Percentiles rank a stretch among this genome's conserved stretches.
Conservation (phyloP, 2,888 invertebrate species). For the Dyspetes luteomarginatus region DNA sequence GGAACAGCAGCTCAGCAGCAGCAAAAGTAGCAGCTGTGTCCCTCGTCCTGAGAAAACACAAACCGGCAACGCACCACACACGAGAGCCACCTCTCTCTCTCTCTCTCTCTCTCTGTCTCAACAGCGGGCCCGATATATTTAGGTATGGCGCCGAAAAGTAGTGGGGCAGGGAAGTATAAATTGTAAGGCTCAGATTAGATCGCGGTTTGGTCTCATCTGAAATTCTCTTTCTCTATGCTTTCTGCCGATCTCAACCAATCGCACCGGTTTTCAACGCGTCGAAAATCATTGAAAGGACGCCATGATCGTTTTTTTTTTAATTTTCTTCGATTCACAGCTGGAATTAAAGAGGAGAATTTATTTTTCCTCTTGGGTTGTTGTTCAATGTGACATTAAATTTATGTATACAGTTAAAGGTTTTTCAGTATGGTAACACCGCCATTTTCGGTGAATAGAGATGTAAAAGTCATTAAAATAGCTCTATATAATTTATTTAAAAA, state of each 20-base stretch:
- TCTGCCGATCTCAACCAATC: slow-evolving; percentile 39
- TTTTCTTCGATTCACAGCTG: slow-evolving; percentile 27
- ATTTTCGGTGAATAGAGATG: too few species aligned
- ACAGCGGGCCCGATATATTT: slow-evolving; percentile 72
- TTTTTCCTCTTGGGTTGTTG: too few species aligned
- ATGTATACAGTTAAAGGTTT: too few species aligned
- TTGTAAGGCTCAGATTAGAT: slow-evolving; percentile 79
- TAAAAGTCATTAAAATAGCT: too few species aligned
- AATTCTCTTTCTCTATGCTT: slow-evolving; percentile 31
- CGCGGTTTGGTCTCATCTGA: slow-evolving; percentile 64
- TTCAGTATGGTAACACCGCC: too few species aligned
- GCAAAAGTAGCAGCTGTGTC: slow-evolving; percentile 73
- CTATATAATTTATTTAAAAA: too few species aligned
- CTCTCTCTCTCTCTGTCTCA: slow-evolving; percentile 6
- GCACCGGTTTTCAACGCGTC: slow-evolving; percentile 66
- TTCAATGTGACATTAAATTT: too few species aligned
- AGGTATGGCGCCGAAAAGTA: slow-evolving; percentile 79
- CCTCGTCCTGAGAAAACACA: slow-evolving; percentile 9
- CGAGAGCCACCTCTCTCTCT: background rate
- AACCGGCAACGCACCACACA: slow-evolving; percentile 15
- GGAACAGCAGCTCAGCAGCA: slow-evolving; percentile 66
- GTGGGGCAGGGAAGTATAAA: slow-evolving; percentile 79
- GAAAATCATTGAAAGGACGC: slow-evolving; percentile 45
- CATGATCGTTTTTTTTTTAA: background rate
- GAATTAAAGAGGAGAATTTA: too few species aligned